Percentiles rank a stretch among this genome's conserved stretches.
Evolutionary conservation across 53 echinoderm and acorn worm species (phyloP).

Genomic region (Temnopleurus reevesii): DNA sequence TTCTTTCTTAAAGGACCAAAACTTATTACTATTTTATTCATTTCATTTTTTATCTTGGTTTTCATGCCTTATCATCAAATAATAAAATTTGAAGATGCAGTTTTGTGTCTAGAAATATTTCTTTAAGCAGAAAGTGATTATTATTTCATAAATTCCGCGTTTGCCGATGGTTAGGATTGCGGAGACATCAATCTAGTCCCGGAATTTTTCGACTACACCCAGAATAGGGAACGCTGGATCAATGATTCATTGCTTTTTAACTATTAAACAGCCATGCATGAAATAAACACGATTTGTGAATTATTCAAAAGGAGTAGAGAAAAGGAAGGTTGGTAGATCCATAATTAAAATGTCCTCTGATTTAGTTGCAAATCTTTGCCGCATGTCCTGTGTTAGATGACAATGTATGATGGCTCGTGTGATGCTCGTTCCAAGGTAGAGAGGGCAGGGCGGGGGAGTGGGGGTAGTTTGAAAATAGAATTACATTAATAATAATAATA

Average conservation of each 20-base stretch:
- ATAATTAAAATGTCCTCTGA: conserved; percentile 33
- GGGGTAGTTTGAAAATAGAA: too few species aligned
- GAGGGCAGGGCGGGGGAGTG: too few species aligned
- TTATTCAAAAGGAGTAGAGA: conserved; percentile 17
- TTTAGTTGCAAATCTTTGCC: conserved; percentile 28
- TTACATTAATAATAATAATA: too few species aligned
- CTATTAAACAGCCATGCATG: conserved; percentile 5
- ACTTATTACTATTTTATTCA: too few species aligned
- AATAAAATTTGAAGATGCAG: too few species aligned
- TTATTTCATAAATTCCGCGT: too few species aligned
- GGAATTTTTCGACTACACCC: not conserved
- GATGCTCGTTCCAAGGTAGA: too few species aligned
- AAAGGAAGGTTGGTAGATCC: not conserved
- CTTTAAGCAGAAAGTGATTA: too few species aligned
- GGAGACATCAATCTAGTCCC: not conserved
- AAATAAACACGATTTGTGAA: conserved; percentile 38
- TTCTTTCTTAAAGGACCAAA: too few species aligned
- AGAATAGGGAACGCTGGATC: not conserved
- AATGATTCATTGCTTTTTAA: conserved; percentile 32
- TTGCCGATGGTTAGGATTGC: not conserved
- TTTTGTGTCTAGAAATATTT: too few species aligned
- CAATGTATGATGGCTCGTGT: not conserved
- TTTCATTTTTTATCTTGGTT: too few species aligned
- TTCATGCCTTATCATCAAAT: too few species aligned
- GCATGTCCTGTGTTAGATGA: not conserved